Base-by-base conservation (phyloP, 35 echinoderm and acorn worm genomes). In the Apostichopus japonicus region DNA sequence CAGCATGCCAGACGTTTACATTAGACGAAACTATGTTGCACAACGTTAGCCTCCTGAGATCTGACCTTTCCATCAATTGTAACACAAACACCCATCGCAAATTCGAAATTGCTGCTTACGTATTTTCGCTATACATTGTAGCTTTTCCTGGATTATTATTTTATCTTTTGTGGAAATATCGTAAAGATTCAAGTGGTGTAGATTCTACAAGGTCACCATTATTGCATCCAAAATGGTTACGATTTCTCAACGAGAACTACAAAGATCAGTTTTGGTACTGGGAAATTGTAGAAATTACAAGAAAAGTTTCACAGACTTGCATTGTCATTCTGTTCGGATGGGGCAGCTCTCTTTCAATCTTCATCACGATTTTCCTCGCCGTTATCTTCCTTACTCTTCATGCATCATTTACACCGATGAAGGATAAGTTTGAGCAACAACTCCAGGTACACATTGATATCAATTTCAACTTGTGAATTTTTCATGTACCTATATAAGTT, bases 221-320 rank as follows among this genome's bases (percentile, higher is more conserved):
- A 24, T 7, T 33, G n/a, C 54, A 90, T 53, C 65, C 65, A 33
- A 55, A n/a, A 17, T 91, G 77, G 15, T n/a, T 91, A 22, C 33
- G 90, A 55, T 94, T 94, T 79, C 92, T 94, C 23, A 80, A 73
- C 79, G 92, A 90, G 63, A 94, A 90, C 25, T 94, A 94, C 86
- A 94, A 94, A 33, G 53, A 54, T 59, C 75, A 80, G 54, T 94
- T 77, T 53, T 94, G 84, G 86, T 94, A 79, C 56, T 94, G 92
- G 92, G 86, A 90, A 24, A 94, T 89, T 6, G 25, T 94, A 16
- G 92, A 94, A 54, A 72, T 94, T 6, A 11, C 57, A 6, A 86
- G 92, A n/a, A 94, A 94, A 63, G 58, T 94, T 13, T 63, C 54
- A 19, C 92, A 94, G 58, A 94, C 84, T 16, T 24, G 62, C 25